phyloP scores from a whole-genome alignment of 1,140 invertebrate genomes.

The Sipha flava region DNA sequence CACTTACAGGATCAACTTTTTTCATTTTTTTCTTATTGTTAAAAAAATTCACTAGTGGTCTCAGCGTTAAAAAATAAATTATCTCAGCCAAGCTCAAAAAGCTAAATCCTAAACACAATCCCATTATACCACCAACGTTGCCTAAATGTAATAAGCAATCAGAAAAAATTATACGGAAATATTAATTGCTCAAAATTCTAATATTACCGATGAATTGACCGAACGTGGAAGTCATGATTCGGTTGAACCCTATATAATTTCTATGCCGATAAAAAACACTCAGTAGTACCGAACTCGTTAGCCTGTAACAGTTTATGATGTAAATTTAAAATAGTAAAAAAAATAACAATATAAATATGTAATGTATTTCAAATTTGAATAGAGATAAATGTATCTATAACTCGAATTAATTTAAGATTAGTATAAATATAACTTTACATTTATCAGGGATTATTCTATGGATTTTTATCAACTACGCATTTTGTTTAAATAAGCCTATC shows the following conservation, averaged over 20 bases:
- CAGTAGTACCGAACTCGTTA: neutral
- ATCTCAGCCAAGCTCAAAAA: neutral
- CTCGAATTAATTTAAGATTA: too few species aligned
- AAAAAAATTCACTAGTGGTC: neutral
- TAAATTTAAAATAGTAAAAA: too few species aligned
- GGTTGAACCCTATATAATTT: neutral
- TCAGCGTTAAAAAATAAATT: neutral
- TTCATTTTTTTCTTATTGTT: neutral
- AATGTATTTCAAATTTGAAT: too few species aligned
- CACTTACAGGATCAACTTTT: neutral
- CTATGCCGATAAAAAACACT: slow-evolving; percentile 1
- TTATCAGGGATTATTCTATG: too few species aligned
- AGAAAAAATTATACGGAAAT: neutral
- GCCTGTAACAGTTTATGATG: too few species aligned
- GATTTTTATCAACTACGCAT: too few species aligned
- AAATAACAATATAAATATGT: too few species aligned
- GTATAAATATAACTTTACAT: too few species aligned
- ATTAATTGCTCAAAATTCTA: neutral
- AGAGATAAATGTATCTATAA: too few species aligned
- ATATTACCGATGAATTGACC: slow-evolving; percentile 3
- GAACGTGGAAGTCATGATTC: neutral
- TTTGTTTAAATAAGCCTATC: too few species aligned
- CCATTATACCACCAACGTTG: neutral
- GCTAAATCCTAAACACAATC: slow-evolving; percentile 1
- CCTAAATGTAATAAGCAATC: neutral